Evolutionary conservation across 2,797 vertebrate species (phyloP).

Genomic region (Pagetopsis macropterus): DNA sequence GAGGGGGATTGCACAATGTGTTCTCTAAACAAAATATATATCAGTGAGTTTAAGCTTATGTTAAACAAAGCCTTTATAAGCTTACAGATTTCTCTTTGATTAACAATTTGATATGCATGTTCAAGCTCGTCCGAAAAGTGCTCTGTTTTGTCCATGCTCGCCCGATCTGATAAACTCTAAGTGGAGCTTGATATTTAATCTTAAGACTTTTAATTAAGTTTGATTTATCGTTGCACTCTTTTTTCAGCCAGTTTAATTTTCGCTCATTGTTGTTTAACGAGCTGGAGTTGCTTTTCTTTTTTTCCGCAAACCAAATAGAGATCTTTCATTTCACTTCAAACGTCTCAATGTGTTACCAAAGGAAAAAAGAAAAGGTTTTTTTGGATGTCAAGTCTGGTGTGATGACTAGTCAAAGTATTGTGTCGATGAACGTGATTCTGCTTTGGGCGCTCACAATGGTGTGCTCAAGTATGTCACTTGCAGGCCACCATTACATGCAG

Average conservation of each 20-base stretch:
- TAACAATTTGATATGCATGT: conserved; percentile 55
- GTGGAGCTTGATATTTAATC: conserved; percentile 58
- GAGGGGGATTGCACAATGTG: conserved; percentile 53
- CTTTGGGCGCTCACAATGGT: conserved; percentile 71
- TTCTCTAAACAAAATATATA: conserved; percentile 46
- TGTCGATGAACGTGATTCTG: conserved; percentile 4
- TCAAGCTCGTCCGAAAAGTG: conserved; percentile 40
- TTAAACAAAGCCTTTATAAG: conserved; percentile 48
- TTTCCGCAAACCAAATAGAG: conserved; percentile 26
- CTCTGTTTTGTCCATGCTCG: conserved; percentile 45
- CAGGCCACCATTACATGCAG: conserved; percentile 80
- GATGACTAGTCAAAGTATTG: background rate
- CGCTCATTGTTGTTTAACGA: conserved; percentile 45
- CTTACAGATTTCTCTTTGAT: conserved; percentile 52
- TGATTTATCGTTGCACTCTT: conserved; percentile 54
- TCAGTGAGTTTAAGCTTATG: conserved; percentile 45
- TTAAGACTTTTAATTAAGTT: conserved; percentile 54
- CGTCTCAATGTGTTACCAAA: conserved; percentile 21
- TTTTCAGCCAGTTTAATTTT: conserved; percentile 35
- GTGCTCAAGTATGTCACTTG: conserved; percentile 83
- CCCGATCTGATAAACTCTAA: conserved; percentile 53
- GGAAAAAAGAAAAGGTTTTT: conserved; percentile 4
- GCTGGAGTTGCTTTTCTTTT: conserved; percentile 5
- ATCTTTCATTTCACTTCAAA: conserved; percentile 34
- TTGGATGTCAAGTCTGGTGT: conserved; percentile 37